Evolutionary conservation across 2,797 vertebrate species (phyloP).

Genomic region (Myotis daubentonii): DNA sequence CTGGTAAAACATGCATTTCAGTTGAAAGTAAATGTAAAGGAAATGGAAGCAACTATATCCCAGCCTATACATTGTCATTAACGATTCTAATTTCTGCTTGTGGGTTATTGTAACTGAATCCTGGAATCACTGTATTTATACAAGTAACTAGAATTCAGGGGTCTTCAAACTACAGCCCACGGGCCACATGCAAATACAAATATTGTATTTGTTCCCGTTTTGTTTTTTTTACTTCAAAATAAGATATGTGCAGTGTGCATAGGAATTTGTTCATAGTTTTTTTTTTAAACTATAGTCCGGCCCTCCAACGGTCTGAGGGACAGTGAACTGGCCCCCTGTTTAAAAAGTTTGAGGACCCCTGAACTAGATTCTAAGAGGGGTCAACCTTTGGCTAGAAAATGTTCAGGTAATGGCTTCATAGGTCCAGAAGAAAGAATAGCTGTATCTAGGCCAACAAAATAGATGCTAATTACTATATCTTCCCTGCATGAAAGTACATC

Average conservation of each 20-base stretch:
- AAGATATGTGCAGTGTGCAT: too few species aligned
- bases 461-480: background rate
- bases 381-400: background rate
- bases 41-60: background rate
- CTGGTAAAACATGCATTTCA: background rate
- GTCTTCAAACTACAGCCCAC: too few species aligned
- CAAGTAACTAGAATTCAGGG: background rate
- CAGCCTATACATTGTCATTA: background rate
- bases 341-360: too few species aligned
- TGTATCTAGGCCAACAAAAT: background rate
- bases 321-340: too few species aligned
- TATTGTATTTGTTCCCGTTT: too few species aligned
- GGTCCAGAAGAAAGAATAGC: background rate
- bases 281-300: too few species aligned
- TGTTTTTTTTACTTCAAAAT: too few species aligned
- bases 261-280: too few species aligned
- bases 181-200: too few species aligned
- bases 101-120: background rate
- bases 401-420: background rate
- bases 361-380: background rate
- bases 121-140: background rate
- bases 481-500: background rate
- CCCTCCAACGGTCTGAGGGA: too few species aligned
- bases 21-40: background rate
- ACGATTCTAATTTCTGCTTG: background rate